phyloP scores from a whole-genome alignment of 2,113 vertebrate species.

The Brachyistius frenatus region DNA sequence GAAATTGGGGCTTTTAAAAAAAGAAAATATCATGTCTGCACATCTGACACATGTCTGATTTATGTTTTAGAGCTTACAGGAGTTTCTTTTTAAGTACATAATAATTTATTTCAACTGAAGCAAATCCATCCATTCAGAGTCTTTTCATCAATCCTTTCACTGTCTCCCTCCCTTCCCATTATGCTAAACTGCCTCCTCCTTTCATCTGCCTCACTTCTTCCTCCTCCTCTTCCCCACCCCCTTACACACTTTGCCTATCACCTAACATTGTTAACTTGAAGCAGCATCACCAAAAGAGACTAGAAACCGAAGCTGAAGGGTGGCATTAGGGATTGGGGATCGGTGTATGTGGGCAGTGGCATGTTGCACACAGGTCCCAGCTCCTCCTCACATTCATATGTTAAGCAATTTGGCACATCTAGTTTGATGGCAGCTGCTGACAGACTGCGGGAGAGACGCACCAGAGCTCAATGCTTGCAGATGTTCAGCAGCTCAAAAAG shows the following conservation, averaged over 20 bases:
- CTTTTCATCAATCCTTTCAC: constrained; percentile 43
- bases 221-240: constrained; percentile 34
- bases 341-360: constrained; percentile 68
- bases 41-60: neutral
- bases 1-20: neutral
- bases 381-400: constrained; percentile 75
- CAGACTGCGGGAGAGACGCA: constrained; percentile 56
- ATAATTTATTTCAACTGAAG: constrained; percentile 2
- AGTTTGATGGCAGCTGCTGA: constrained; percentile 68
- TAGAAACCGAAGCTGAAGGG: constrained; percentile 65
- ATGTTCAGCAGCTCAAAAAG: constrained; percentile 75
- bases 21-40: neutral
- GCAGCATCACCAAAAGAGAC: constrained; percentile 68
- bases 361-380: constrained; percentile 53
- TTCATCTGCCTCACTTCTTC: constrained; percentile 43
- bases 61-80: neutral
- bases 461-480: constrained; percentile 72
- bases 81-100: neutral
- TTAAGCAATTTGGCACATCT: constrained; percentile 63
- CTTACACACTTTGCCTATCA: constrained; percentile 73
- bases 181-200: constrained; percentile 38
- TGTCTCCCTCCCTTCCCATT: constrained; percentile 38
- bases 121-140: constrained; percentile 21
- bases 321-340: constrained; percentile 54
- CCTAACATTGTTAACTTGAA: constrained; percentile 76